phyloP scores from a whole-genome alignment of 2,888 invertebrate genomes.

The Andrena flavipes region DNA sequence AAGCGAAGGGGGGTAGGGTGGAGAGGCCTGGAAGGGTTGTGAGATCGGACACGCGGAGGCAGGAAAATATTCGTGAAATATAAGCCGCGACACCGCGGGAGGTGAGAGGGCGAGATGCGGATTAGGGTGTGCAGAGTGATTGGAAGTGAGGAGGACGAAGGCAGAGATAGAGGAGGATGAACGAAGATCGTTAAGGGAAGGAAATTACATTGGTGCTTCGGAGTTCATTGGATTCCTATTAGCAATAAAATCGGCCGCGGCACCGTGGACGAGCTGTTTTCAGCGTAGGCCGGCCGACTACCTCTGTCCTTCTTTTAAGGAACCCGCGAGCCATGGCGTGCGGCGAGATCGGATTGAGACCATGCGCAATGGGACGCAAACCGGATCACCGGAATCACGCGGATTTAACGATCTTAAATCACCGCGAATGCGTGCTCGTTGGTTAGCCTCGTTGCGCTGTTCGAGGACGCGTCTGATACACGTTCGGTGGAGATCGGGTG shows the following conservation, averaged over 20 bases:
- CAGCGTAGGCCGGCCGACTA: slow-evolving; percentile 35
- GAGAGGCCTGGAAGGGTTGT: neutral
- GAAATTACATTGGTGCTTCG: slow-evolving; percentile 74
- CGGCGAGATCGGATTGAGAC: slow-evolving; percentile 25
- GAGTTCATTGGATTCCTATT: slow-evolving; percentile 77
- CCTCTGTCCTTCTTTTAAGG: slow-evolving; percentile 35
- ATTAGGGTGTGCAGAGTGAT: slow-evolving; percentile 17
- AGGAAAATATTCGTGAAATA: slow-evolving; percentile 65
- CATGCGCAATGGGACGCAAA: slow-evolving; percentile 28
- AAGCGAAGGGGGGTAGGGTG: neutral
- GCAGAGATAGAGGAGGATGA: slow-evolving; percentile 26
- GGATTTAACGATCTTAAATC: too few species aligned
- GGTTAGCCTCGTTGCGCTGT: too few species aligned
- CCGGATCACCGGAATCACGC: slow-evolving; percentile 24
- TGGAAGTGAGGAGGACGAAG: neutral
- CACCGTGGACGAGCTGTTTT: slow-evolving; percentile 63
- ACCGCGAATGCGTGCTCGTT: too few species aligned
- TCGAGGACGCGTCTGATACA: too few species aligned
- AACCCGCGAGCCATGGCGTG: slow-evolving; percentile 36
- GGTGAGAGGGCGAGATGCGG: slow-evolving; percentile 18
- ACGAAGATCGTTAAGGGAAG: slow-evolving; percentile 71
- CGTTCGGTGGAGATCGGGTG: too few species aligned
- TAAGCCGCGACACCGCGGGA: slow-evolving; percentile 46
- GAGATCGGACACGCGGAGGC: slow-evolving; percentile 1
- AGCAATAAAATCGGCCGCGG: slow-evolving; percentile 78